These are phyloP conservation scores for Melangyna quadrimaculata DNA, from an alignment of 2,888 invertebrate species.

Conservation along the genomic window DNA sequence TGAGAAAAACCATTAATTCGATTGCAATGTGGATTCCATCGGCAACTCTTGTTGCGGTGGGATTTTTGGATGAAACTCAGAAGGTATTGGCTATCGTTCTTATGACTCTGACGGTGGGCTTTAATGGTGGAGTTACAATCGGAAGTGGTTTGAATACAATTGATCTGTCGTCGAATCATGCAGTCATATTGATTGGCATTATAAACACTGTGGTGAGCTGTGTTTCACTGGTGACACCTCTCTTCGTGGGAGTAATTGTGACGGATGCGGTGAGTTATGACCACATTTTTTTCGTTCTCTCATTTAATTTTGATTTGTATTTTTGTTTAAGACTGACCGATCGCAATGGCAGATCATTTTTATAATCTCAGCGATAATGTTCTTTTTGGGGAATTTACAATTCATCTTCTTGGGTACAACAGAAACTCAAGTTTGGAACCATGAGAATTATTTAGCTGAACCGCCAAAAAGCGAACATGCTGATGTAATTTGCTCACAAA, in stretches of 20 bases:
- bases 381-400: constrained; percentile 8
- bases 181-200: constrained; percentile 86
- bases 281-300: background rate
- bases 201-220: constrained; percentile 83
- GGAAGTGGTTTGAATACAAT: constrained; percentile 83
- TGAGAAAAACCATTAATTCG: constrained; percentile 76
- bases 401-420: background rate
- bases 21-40: constrained; percentile 82
- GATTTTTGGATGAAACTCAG: constrained; percentile 80
- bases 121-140: constrained; percentile 76
- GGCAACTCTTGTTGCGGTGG: constrained; percentile 82
- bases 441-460: background rate
- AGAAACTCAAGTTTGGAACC: constrained; percentile 15
- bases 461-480: background rate
- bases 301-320: background rate
- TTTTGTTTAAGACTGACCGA: background rate
- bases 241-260: background rate
- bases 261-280: background rate
- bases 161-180: constrained; percentile 85
- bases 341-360: background rate
- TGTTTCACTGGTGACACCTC: constrained; percentile 6
- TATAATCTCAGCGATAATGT: background rate
- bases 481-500: background rate
- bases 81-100: constrained; percentile 81
- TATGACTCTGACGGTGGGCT: constrained; percentile 83